Base-by-base conservation (phyloP, 1,140 invertebrate species). In the Propsilocerus akamusi region DNA sequence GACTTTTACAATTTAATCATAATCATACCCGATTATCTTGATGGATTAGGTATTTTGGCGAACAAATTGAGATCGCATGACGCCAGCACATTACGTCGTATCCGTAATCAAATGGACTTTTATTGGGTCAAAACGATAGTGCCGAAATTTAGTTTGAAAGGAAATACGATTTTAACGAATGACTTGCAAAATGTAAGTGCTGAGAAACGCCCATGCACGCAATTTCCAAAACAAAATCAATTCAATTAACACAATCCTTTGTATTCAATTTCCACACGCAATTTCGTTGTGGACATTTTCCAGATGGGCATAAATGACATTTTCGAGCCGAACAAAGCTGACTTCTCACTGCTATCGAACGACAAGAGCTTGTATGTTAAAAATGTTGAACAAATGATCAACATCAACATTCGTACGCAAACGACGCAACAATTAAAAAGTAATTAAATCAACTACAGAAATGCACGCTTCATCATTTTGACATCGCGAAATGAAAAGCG, bases 331-430 rank as follows among this genome's bases (percentile, higher is more conserved):
- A 71, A 77, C 51, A 72, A 77, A 47, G 75, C 78, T 1, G 80
- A 88, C 62, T 78, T 88, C 55, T 74, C 75, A 7, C 74, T 73
- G 23, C 85, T 87, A 83, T 85, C 83, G 22, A 64, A 71, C 5
- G 79, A 83, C 52, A 62, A 72, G 10, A 75, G 78, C 23, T 73
- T 86, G 26, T 86, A 83, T 57, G 83, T 83, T 10, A 76, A 81
- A 49, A 83, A 83, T 59, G 77, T 86, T 52, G 83, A 87, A 63
- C 83, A 87, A 65, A 79, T 80, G 20, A 81, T 87, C 47, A 81
- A 81, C 17, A 79, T 87, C 4, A 80, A 80, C 55, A 84, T 86
- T 53, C 73, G 78, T 56, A 86, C 76, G 56, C 72, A 75, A 64
- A 69, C 63, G 53, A 73, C 66, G 56, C 71, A 62, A 57, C 61